Conservation (phyloP, 2,888 invertebrate genomes). For the Eupeodes luniger region DNA sequence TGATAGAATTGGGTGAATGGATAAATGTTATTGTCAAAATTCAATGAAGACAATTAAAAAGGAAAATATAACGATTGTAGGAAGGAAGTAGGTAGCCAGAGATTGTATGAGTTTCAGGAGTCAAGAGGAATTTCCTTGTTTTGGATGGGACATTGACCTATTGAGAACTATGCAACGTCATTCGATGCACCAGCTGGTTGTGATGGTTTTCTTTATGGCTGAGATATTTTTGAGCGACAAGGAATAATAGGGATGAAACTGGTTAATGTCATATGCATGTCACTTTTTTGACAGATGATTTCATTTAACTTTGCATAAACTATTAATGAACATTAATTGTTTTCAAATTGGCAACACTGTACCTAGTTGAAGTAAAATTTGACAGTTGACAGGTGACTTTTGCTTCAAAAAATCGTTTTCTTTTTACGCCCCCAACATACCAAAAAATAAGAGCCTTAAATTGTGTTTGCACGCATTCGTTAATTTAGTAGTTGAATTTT, state of each 20-base stretch:
- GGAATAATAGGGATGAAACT: no score
- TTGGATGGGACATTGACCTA: constrained; percentile 59
- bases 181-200: constrained; percentile 24
- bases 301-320: no score
- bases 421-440: no score
- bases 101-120: neutral
- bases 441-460: no score
- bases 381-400: no score
- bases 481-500: no score
- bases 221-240: neutral
- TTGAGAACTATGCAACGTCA: constrained; percentile 11
- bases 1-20: constrained; percentile 53
- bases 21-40: constrained; percentile 34
- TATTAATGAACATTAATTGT: no score
- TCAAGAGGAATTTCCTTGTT: constrained; percentile 47
- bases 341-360: no score
- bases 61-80: constrained; percentile 15
- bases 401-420: no score
- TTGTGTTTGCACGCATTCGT: no score
- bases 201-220: neutral
- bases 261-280: neutral
- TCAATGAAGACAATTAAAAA: neutral
- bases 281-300: neutral
- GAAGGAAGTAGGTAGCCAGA: neutral
- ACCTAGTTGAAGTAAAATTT: no score